A percentile compares a stretch with the other conserved stretches of the same genome.
Evolutionary conservation across 2,797 vertebrate genomes (phyloP).

Genomic region (Hylomyscus alleni): DNA sequence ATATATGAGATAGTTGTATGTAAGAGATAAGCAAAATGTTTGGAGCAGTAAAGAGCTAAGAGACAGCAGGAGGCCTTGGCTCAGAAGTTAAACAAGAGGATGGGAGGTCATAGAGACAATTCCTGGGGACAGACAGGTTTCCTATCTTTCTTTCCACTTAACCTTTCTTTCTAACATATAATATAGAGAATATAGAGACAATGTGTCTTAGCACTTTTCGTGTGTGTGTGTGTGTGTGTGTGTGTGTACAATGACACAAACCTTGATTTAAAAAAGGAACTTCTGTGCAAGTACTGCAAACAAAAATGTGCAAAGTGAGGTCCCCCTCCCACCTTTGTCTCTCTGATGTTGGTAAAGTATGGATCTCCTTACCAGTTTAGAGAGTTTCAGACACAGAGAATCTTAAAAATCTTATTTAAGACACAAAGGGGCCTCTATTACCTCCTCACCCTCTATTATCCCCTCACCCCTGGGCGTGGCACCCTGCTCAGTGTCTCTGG

Average conservation of each 20-base stretch:
- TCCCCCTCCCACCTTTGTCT: neutral
- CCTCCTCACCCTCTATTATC: too few relatives aligned
- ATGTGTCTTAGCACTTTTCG: neutral
- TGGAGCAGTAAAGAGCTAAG: neutral
- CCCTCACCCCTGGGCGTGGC: neutral
- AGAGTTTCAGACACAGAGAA: neutral
- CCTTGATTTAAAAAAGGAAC: neutral
- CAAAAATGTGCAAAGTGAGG: neutral
- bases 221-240: neutral
- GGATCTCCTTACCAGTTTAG: neutral
- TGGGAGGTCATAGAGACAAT: neutral
- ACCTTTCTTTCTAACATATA: slow-evolving; percentile 3
- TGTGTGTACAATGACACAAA: neutral
- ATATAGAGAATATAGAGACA: slow-evolving; percentile 8
- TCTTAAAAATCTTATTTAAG: neutral
- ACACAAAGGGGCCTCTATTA: neutral
- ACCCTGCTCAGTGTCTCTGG: neutral
- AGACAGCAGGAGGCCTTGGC: neutral
- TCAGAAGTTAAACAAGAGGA: neutral
- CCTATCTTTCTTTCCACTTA: neutral
- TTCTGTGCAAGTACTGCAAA: neutral
- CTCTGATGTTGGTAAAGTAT: neutral
- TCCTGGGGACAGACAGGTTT: neutral
- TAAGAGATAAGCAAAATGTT: neutral
- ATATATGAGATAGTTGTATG: neutral